A percentile compares a stretch with the other conserved stretches of the same genome.
Conservation (phyloP, 2,113 vertebrate genomes). For the Hyaena hyaena region DNA sequence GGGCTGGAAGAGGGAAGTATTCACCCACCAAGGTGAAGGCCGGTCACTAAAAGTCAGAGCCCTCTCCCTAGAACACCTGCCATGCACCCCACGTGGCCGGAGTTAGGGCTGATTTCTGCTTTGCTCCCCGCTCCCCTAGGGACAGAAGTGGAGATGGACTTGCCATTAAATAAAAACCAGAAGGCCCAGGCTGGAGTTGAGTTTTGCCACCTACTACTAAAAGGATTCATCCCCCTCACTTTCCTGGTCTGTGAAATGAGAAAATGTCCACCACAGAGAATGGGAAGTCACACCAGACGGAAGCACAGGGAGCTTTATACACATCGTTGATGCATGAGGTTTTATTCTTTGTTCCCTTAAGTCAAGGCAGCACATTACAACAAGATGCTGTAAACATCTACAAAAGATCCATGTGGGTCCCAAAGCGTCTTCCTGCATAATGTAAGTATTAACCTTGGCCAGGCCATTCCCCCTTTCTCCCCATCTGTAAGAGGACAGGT, state of each 20-base stretch:
- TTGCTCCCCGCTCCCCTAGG: neutral
- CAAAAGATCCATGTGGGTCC: neutral
- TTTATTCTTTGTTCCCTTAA: neutral
- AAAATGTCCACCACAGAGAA: neutral
- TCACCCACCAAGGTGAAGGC: neutral
- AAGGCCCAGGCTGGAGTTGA: neutral
- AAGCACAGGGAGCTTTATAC: neutral
- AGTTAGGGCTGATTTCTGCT: neutral
- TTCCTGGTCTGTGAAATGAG: neutral
- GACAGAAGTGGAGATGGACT: neutral
- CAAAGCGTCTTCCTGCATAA: neutral
- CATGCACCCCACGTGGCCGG: neutral
- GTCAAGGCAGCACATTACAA: neutral
- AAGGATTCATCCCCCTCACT: neutral
- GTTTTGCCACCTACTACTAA: neutral
- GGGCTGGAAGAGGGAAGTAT: neutral
- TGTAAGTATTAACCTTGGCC: neutral
- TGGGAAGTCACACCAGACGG: neutral
- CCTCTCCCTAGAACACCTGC: neutral
- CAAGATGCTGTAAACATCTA: neutral
- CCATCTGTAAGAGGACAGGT: neutral
- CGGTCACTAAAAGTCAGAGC: neutral
- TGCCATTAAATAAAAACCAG: neutral
- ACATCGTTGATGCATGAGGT: accelerated
- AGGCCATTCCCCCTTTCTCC: neutral